phyloP scores from a whole-genome alignment of 2,888 invertebrate genomes.

The Dasysyrphus albostriatus region DNA sequence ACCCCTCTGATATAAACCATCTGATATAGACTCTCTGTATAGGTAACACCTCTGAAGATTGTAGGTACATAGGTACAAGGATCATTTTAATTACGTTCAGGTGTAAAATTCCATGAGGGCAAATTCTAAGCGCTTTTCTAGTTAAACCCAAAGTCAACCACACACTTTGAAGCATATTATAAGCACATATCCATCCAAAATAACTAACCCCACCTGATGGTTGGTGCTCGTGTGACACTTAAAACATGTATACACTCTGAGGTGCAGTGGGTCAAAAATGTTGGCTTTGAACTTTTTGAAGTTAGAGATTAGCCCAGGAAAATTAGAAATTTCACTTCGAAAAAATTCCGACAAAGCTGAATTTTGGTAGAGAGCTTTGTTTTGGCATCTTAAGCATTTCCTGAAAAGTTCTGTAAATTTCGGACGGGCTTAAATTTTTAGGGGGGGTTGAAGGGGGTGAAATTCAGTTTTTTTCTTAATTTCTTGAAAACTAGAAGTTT shows the following conservation, averaged over 20 bases:
- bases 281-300: too few relatives aligned
- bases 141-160: slow-evolving; percentile 69
- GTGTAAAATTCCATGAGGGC: slow-evolving; percentile 74
- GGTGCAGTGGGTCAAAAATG: slow-evolving; percentile 3
- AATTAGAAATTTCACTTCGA: too few relatives aligned
- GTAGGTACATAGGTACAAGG: slow-evolving; percentile 28
- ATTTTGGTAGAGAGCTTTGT: too few relatives aligned
- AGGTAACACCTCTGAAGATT: slow-evolving; percentile 34
- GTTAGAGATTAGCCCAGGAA: too few relatives aligned
- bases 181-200: background rate
- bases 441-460: too few relatives aligned
- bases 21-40: background rate
- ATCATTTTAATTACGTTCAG: slow-evolving; percentile 69
- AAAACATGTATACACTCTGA: background rate
- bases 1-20: background rate
- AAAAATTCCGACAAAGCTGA: too few relatives aligned
- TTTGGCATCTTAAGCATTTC: too few relatives aligned
- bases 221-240: slow-evolving; percentile 8
- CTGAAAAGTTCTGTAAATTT: too few relatives aligned
- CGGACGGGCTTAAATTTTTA: too few relatives aligned
- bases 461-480: too few relatives aligned
- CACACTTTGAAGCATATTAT: slow-evolving; percentile 50
- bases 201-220: slow-evolving; percentile 14
- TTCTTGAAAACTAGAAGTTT: too few relatives aligned
- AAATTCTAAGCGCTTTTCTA: slow-evolving; percentile 62